Evolutionary conservation across 2,113 vertebrate genomes (phyloP), one percentile per base, ranked within the genome.

Genomic region (Macquaria ambigua): DNA sequence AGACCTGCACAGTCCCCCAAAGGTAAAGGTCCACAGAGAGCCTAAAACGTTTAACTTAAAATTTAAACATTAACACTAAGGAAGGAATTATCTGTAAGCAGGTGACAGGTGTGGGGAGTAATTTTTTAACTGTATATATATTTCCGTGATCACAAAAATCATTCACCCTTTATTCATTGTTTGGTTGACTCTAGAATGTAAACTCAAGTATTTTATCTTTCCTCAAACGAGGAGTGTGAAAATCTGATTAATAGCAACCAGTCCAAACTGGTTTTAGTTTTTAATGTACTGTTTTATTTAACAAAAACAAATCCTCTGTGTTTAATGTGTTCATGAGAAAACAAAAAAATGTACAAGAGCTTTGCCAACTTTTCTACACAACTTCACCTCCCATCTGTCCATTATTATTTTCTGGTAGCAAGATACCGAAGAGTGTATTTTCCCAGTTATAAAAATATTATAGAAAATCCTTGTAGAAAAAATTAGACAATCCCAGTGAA

Each of bases 1-100:
- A 93, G 34, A 6, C 87, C 50, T 76, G 66, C 4, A 12, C 86
- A 0, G 69, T 88, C 46, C 84, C 87, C 12, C 92, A 85, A 58
- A 95, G 94, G 94, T 95, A 90, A 73, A n/a, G 3, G 4, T 20
- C 46, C 62, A 39, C 53, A 25, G 15, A 74, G 23, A 63, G 18
- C 25, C 12, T 63, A 3, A 4, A 58, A 21, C 18, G 4, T 23
- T n/a, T 2, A 28, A 21, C 11, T 53, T n/a, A 0, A 9, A 2
- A 18, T 68, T 15, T 18, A 3, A 37, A 66, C 53, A 53, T 12
- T 1, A 53, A 64, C 9, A 8, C 6, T 43, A 8, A 55, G 34
- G 34, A 5, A 39, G 15, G 0, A 31, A 16, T 48, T 34, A 43
- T 31, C 28, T 66, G 10, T 31, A 15, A 46, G 34, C 34, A 34